Evolutionary conservation across 2,113 vertebrate genomes (phyloP).

Genomic region (Hiodon tergisus): DNA sequence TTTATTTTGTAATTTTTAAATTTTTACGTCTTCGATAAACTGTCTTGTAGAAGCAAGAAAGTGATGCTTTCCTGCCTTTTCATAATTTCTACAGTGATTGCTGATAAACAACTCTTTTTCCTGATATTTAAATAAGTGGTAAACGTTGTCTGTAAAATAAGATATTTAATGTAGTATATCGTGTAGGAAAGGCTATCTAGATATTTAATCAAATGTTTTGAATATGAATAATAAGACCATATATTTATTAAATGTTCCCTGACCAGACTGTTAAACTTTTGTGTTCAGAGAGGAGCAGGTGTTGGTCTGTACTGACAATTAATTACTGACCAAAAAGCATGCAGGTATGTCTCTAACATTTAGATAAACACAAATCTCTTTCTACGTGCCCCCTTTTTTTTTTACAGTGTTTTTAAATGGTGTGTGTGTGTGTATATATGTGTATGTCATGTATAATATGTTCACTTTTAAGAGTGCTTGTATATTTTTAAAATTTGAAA

Average conservation of each 20-base stretch:
- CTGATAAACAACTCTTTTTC: too few species aligned
- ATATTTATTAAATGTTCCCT: background rate
- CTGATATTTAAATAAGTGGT: too few species aligned
- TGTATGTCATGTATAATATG: constrained; percentile 3
- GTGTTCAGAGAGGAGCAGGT: background rate
- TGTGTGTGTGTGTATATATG: constrained; percentile 4
- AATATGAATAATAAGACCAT: background rate
- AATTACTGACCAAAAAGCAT: too few species aligned
- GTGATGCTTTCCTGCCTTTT: too few species aligned
- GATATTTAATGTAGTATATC: background rate
- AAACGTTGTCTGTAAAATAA: background rate
- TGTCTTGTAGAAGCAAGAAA: too few species aligned
- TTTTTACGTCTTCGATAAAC: too few species aligned
- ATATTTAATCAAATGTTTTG: background rate
- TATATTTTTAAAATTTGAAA: background rate
- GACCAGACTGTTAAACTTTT: background rate
- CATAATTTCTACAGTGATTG: too few species aligned
- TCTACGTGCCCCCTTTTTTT: too few species aligned
- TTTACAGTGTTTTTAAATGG: background rate
- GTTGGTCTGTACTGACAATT: background rate
- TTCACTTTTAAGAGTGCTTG: background rate
- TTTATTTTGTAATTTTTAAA: too few species aligned
- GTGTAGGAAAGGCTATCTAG: background rate
- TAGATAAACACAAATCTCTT: too few species aligned
- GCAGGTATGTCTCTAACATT: too few species aligned